Percentiles rank a stretch among this genome's conserved stretches.
phyloP scores from a whole-genome alignment of 2,888 invertebrate species.

The Melanotus villosus region DNA sequence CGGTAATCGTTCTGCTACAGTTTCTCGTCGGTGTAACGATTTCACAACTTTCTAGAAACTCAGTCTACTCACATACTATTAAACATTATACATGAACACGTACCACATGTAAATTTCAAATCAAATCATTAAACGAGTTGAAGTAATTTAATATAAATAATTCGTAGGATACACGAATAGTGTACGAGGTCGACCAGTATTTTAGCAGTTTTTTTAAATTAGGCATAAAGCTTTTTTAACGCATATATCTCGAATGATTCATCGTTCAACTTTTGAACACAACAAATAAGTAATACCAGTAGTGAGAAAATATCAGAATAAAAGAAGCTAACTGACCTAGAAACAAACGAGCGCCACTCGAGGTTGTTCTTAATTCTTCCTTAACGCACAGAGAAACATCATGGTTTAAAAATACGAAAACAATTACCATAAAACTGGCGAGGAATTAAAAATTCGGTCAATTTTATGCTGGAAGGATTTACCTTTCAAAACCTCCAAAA shows the following conservation, averaged over 20 bases:
- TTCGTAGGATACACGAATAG: not conserved
- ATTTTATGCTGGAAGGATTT: slow-evolving; percentile 3
- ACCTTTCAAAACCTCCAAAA: too few species aligned
- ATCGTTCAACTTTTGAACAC: not conserved
- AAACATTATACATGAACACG: too few species aligned
- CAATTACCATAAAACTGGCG: not conserved
- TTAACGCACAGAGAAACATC: not conserved
- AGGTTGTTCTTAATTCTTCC: slow-evolving; percentile 35
- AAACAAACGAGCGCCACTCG: slow-evolving; percentile 20
- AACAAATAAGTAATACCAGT: slow-evolving; percentile 8
- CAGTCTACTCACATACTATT: too few species aligned
- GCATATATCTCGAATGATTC: slow-evolving; percentile 1
- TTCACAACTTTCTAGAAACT: slow-evolving; percentile 23
- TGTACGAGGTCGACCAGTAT: not conserved
- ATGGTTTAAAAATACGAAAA: not conserved
- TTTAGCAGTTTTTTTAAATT: not conserved
- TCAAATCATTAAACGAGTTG: not conserved
- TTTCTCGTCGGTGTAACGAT: slow-evolving; percentile 6
- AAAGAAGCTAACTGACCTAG: slow-evolving; percentile 35
- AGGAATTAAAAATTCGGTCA: not conserved
- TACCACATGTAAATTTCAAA: not conserved
- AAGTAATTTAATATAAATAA: not conserved
- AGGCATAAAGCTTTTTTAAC: not conserved
- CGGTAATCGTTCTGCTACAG: slow-evolving; percentile 23
- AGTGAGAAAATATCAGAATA: slow-evolving; percentile 2